Evolutionary conservation across 1,140 invertebrate genomes (phyloP), one percentile per base, ranked within the genome.

Genomic region (Megathymus violae): DNA sequence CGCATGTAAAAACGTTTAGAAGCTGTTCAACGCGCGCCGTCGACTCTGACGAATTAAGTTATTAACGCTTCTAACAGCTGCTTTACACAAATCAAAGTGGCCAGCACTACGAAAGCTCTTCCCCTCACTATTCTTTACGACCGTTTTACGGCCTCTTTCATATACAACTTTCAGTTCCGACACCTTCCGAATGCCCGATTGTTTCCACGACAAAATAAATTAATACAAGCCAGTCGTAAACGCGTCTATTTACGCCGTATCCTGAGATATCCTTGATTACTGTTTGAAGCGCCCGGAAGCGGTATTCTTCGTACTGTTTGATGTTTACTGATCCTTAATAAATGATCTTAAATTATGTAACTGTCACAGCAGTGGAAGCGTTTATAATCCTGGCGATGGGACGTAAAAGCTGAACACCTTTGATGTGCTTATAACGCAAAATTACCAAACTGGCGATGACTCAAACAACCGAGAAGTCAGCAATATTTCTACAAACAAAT

Each of bases 21-120:
- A 84, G 79, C 80, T 81, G 85, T 82, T 87, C 83, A n/a, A n/a
- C n/a, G n/a, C 82, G 76, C 79, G 51, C 74, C 74, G 72, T 77
- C 74, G 72, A 76, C 85, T 91, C 82, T 89, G 84, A 91, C 85
- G 88, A 91, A 91, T 91, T 89, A 91, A 91, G 83, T 86, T 89
- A 89, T 91, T 91, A 91, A 91, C 85, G 81, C 78, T 76, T 66
- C 62, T 73, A 76, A 74, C 88, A 91, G 88, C 87, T 91, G 88
- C 73, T 80, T 56, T 54, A 80, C 78, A 91, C 88, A 91, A 89
- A 91, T 91, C 87, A 91, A 89, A 88, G 82, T 72, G 77, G 62
- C 77, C 69, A n/a, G n/a, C n/a, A 78, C 71, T 82, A 63, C 31
- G 68, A 79, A 63, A 72, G 58, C 68, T 17, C 62, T 68, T 67